Evolutionary conservation across 2,113 vertebrate species (phyloP).

Genomic region (Sarotherodon lohbergeri): DNA sequence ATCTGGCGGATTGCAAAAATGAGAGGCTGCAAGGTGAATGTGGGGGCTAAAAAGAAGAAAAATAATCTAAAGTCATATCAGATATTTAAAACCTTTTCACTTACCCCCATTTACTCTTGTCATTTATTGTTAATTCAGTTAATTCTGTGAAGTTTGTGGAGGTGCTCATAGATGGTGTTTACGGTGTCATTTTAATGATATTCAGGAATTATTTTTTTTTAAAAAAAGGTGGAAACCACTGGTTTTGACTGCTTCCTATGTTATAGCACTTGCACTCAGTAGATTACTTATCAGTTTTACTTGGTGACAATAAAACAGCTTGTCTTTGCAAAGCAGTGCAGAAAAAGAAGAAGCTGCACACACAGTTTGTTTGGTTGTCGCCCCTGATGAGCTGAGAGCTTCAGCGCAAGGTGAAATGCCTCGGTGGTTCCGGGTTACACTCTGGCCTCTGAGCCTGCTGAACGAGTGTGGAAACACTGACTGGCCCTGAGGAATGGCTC

Average conservation of each 20-base stretch:
- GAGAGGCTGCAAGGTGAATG: not conserved
- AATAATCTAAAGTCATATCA: not conserved
- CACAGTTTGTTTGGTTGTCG: not conserved
- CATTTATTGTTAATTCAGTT: not conserved
- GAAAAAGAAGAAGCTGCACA: not conserved
- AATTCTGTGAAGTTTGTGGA: not conserved
- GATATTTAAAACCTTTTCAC: not conserved
- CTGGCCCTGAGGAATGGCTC: slow-evolving; percentile 25
- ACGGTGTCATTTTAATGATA: not conserved
- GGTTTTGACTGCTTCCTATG: not conserved
- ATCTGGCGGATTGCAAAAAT: no score
- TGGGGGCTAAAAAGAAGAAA: not conserved
- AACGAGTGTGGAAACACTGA: not conserved
- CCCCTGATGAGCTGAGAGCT: not conserved
- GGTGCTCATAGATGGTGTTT: not conserved
- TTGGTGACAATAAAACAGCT: not conserved
- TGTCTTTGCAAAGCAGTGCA: not conserved
- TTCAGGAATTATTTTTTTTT: fast-evolving
- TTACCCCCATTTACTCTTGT: fast-evolving
- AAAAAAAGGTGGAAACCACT: not conserved
- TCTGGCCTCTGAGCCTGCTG: not conserved
- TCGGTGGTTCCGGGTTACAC: not conserved
- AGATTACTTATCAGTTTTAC: not conserved
- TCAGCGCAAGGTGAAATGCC: slow-evolving; percentile 7
- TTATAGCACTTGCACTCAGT: not conserved